These are phyloP conservation scores for Prunella strophiata DNA, from an alignment of 2,797 vertebrate genomes.

Conservation along the genomic window DNA sequence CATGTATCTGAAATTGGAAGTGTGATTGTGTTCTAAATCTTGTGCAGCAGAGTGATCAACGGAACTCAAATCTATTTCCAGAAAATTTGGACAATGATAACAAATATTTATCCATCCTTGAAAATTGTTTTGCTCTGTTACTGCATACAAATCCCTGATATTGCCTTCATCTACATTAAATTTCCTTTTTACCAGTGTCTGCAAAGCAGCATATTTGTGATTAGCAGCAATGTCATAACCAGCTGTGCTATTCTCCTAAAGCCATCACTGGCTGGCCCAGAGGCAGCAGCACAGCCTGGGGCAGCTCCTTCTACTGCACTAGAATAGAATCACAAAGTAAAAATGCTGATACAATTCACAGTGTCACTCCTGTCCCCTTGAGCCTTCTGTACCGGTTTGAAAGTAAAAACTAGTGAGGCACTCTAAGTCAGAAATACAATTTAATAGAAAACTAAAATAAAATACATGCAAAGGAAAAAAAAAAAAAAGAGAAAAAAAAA, in stretches of 20 bases:
- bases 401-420: too few relatives aligned
- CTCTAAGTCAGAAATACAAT: too few relatives aligned
- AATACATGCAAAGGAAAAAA: too few relatives aligned
- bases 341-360: neutral
- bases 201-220: neutral
- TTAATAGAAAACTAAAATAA: too few relatives aligned
- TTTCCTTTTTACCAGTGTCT: neutral
- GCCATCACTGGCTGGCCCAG: rapidly evolving
- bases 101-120: neutral
- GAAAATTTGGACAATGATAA: neutral
- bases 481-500: too few relatives aligned
- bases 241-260: neutral
- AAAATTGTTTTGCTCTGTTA: neutral
- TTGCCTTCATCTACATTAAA: neutral
- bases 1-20: neutral
- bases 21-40: neutral
- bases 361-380: neutral
- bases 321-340: neutral
- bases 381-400: too few relatives aligned
- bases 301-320: neutral
- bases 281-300: neutral
- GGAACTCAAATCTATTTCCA: neutral
- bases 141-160: neutral
- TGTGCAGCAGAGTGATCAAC: neutral
- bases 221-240: neutral